Percentiles rank a stretch among this genome's conserved stretches.
Conservation (phyloP, 2,888 invertebrate species). For the Lucinisca nassula region DNA sequence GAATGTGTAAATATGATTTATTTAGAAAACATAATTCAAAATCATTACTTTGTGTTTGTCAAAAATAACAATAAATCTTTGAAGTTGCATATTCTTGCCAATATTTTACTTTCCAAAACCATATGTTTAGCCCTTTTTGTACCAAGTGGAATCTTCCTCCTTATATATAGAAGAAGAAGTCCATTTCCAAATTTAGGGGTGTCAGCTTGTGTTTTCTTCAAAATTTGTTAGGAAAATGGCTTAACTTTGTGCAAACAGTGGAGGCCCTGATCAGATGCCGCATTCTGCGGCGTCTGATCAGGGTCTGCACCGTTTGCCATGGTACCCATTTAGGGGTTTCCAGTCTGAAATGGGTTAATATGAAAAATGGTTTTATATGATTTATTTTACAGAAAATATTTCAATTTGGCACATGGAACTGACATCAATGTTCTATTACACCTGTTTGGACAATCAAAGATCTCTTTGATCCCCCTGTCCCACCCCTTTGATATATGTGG, state of each 20-base stretch:
- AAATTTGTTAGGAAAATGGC: no score
- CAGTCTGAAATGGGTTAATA: no score
- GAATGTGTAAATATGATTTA: constrained; percentile 7
- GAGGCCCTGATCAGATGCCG: no score
- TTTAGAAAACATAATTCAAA: constrained; percentile 6
- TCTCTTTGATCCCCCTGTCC: constrained; percentile 10
- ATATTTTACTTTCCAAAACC: background rate
- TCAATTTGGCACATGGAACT: constrained; percentile 15
- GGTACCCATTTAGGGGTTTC: no score
- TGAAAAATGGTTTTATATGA: constrained; percentile 15
- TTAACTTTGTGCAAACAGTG: no score
- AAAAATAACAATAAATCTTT: constrained; percentile 2
- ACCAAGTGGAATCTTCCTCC: no score
- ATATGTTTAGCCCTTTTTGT: no score
- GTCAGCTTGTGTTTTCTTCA: no score
- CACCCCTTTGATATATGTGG: constrained; percentile 18
- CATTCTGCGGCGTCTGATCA: no score
- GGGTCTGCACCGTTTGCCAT: no score
- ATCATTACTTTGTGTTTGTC: background rate
- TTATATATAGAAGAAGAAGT: no score
- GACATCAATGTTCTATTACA: constrained; percentile 20
- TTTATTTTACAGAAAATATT: constrained; percentile 19
- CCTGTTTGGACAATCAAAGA: constrained; percentile 18
- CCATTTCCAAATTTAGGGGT: no score
- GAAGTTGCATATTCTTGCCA: background rate